A percentile compares a stretch with the other conserved stretches of the same genome.
These are phyloP conservation scores for silkworm (Bombyx mori) DNA, from an alignment of 1,140 invertebrate genomes.

Conservation along the genomic window ASM3026992v2 NC_085129.1:11661501-11662000, in stretches of 20 bases:
- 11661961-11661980: neutral
- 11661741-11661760: conserved; percentile 61
- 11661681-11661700: conserved; percentile 38
- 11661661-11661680: conserved; percentile 24
- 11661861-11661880: no score
- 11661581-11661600: no score
- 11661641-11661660: neutral
- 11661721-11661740: conserved; percentile 55
- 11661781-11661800: conserved; percentile 54
- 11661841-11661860: no score
- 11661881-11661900: no score
- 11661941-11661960: neutral
- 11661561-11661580: conserved; percentile 5
- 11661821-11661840: no score
- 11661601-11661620: no score
- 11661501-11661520: conserved; percentile 53
- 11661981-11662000: neutral
- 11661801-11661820: conserved; percentile 24
- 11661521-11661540: conserved; percentile 32
- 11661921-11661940: neutral
- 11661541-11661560: conserved; percentile 2
- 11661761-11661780: conserved; percentile 64
- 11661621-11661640: no score
- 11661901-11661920: no score
- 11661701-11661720: conserved; percentile 54